A percentile compares a stretch with the other conserved stretches of the same genome.
These are phyloP conservation scores for Plebejus anna DNA, from an alignment of 2,888 invertebrate species.

Conservation along the genomic window DNA sequence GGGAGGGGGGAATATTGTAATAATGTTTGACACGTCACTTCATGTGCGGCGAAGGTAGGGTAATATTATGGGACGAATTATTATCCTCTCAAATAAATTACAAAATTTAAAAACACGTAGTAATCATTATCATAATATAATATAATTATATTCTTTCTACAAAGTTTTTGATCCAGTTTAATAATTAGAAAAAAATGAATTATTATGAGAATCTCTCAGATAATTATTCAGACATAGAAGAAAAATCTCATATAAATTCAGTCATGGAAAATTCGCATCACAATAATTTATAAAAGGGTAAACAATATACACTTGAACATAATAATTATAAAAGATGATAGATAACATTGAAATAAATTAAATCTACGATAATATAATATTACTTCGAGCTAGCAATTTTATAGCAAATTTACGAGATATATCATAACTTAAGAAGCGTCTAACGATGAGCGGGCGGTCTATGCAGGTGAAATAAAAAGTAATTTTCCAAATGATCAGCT, in stretches of 20 bases:
- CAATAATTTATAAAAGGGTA: too few relatives aligned
- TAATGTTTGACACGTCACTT: constrained; percentile 11
- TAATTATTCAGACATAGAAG: too few relatives aligned
- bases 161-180: background rate
- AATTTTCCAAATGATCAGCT: constrained; percentile 55
- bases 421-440: background rate
- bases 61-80: background rate
- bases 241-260: too few relatives aligned
- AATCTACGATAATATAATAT: background rate
- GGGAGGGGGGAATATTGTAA: constrained; percentile 6
- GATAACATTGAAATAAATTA: background rate
- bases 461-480: constrained; percentile 40
- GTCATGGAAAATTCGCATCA: too few relatives aligned
- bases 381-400: background rate
- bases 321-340: background rate
- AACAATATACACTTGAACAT: too few relatives aligned
- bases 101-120: background rate
- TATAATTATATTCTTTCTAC: background rate
- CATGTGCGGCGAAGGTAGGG: background rate
- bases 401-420: background rate
- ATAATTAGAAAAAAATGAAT: too few relatives aligned
- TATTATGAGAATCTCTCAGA: background rate
- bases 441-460: background rate
- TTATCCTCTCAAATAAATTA: background rate
- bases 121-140: too few relatives aligned